A percentile compares a stretch with the other conserved stretches of the same genome.
Conservation (phyloP, 2,797 vertebrate genomes). For the Nannoperca obscura region DNA sequence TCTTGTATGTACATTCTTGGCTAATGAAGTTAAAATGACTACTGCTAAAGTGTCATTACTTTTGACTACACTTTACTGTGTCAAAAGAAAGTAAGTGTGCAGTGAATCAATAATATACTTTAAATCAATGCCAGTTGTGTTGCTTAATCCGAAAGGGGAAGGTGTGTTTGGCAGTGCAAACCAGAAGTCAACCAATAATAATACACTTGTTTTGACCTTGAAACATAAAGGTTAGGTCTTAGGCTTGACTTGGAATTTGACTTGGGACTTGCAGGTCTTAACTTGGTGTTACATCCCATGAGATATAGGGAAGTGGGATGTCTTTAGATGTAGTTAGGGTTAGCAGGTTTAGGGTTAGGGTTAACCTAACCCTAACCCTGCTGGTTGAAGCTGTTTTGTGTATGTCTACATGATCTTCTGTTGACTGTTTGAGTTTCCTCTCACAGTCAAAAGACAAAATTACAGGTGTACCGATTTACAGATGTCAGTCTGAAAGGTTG, state of each 20-base stretch:
- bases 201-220: background rate
- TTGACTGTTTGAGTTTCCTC: background rate
- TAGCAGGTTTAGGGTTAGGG: too few relatives aligned
- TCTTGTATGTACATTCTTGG: background rate
- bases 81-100: background rate
- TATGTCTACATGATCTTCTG: background rate
- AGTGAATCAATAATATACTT: background rate
- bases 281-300: too few relatives aligned
- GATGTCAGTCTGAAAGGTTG: background rate
- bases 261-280: too few relatives aligned
- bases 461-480: background rate
- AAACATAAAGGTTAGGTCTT: background rate
- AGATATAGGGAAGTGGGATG: too few relatives aligned
- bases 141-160: background rate
- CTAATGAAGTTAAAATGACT: background rate
- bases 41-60: too few relatives aligned
- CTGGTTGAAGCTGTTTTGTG: background rate
- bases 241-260: background rate
- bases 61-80: background rate
- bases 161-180: background rate
- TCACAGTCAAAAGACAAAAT: background rate
- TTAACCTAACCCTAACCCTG: background rate
- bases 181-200: background rate
- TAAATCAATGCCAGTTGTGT: too few relatives aligned
- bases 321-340: too few relatives aligned